phyloP scores from a whole-genome alignment of 2,797 vertebrate genomes.

The Champsocephalus gunnari region DNA sequence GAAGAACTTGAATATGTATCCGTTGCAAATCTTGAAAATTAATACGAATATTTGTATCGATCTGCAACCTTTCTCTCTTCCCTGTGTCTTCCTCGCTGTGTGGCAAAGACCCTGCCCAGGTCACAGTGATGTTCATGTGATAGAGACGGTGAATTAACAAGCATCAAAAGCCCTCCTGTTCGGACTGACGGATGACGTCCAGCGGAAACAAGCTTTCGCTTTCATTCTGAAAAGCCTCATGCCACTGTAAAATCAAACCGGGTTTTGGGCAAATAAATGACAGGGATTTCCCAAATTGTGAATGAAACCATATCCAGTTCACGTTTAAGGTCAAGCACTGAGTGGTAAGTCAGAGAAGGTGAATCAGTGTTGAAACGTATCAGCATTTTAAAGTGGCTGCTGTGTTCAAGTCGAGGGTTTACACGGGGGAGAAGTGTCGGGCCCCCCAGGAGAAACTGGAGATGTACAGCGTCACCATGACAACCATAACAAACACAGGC shows the following conservation, averaged over 20 bases:
- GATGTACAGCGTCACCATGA: slow-evolving; percentile 14
- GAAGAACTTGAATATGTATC: too few species aligned
- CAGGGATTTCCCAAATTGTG: not conserved
- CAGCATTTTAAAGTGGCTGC: too few species aligned
- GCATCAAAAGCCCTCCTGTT: slow-evolving; percentile 16
- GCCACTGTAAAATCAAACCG: not conserved
- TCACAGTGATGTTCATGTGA: slow-evolving; percentile 6
- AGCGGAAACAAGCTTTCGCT: slow-evolving; percentile 1
- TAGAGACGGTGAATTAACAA: not conserved
- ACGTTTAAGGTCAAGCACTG: too few species aligned
- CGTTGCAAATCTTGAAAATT: too few species aligned
- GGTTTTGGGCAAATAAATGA: not conserved
- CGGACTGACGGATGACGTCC: not conserved
- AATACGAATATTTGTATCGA: too few species aligned
- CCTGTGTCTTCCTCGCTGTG: not conserved
- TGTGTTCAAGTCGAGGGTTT: too few species aligned
- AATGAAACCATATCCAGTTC: too few species aligned
- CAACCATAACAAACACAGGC: slow-evolving; percentile 9
- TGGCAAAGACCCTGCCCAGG: not conserved
- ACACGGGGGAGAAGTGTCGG: not conserved
- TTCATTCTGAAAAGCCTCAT: not conserved
- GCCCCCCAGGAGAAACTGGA: not conserved
- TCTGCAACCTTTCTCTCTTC: too few species aligned
- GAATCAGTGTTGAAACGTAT: too few species aligned
- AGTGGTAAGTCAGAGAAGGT: too few species aligned